Percentiles rank a stretch among this genome's conserved stretches.
These are phyloP conservation scores for Dicranocentrus wangi DNA, from an alignment of 2,888 invertebrate species.

Conservation along the genomic window DNA sequence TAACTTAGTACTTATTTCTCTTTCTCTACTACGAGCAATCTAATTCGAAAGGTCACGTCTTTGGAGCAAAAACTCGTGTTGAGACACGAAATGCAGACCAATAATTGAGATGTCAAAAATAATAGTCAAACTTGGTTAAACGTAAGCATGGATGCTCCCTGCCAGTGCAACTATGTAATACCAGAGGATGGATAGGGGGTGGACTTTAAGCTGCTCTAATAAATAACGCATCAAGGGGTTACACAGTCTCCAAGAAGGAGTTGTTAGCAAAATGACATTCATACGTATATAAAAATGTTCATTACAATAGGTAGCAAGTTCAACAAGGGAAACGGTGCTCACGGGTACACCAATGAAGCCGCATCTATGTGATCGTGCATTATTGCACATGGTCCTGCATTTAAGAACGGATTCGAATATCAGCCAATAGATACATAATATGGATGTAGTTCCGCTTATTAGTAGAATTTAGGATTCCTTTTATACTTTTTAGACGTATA, in stretches of 20 bases:
- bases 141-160: slow-evolving; percentile 78
- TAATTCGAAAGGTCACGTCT: slow-evolving; percentile 79
- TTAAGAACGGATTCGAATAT: slow-evolving; percentile 74
- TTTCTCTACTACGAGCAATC: slow-evolving; percentile 83
- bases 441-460: slow-evolving; percentile 81
- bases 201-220: slow-evolving; percentile 76
- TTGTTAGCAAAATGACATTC: slow-evolving; percentile 75
- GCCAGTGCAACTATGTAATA: slow-evolving; percentile 79
- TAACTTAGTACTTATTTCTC: slow-evolving; percentile 82
- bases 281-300: slow-evolving; percentile 79
- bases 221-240: slow-evolving; percentile 75
- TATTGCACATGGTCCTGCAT: slow-evolving; percentile 81
- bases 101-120: slow-evolving; percentile 79
- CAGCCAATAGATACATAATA: slow-evolving; percentile 79
- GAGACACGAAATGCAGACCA: slow-evolving; percentile 73
- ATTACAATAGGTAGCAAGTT: slow-evolving; percentile 75
- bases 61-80: slow-evolving; percentile 77
- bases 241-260: slow-evolving; percentile 79
- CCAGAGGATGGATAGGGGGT: slow-evolving; percentile 77
- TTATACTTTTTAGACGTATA: no score
- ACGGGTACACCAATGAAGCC: slow-evolving; percentile 81
- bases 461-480: no score
- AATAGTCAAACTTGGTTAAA: slow-evolving; percentile 76
- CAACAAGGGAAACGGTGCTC: slow-evolving; percentile 78
- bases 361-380: slow-evolving; percentile 82